Evolutionary conservation across 1,140 invertebrate genomes (phyloP).

Genomic region (Drosophila tropicalis): DNA sequence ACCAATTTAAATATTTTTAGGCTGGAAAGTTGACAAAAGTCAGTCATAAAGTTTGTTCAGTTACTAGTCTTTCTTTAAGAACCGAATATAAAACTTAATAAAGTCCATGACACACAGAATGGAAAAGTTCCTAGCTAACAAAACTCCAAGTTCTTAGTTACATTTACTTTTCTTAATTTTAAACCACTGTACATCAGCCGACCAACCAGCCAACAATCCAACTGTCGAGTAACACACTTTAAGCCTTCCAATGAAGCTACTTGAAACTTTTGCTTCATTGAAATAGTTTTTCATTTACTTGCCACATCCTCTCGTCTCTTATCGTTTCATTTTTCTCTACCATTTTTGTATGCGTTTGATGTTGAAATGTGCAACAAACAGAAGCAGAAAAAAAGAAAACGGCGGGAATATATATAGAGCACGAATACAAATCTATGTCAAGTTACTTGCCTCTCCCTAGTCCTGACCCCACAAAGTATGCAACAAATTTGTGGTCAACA

Average conservation of each 20-base stretch:
- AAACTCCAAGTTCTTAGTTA: too few species aligned
- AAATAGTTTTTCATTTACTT: conserved; percentile 80
- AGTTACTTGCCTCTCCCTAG: neutral
- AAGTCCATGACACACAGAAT: too few species aligned
- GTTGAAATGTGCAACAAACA: conserved; percentile 62
- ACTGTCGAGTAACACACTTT: neutral
- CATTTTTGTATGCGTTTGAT: conserved; percentile 18
- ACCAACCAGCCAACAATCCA: neutral
- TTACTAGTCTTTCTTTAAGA: too few species aligned
- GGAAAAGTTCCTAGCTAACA: too few species aligned
- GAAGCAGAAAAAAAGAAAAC: neutral
- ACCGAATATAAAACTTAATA: too few species aligned
- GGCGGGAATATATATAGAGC: neutral
- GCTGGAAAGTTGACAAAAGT: too few species aligned
- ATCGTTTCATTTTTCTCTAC: neutral
- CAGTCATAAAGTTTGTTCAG: too few species aligned
- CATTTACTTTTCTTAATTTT: neutral
- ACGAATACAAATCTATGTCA: conserved; percentile 7
- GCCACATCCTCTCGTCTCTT: conserved; percentile 18
- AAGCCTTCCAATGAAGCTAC: conserved; percentile 42
- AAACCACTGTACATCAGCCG: neutral
- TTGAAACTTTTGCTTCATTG: conserved; percentile 73
- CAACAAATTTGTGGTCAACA: conserved; percentile 39
- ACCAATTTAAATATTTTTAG: too few species aligned
- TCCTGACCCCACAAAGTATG: conserved; percentile 41